Evolutionary conservation across 35 echinoderm and acorn worm species (phyloP), one percentile per base, ranked within the genome.

Genomic region (Heliocidaris erythrogramma): DNA sequence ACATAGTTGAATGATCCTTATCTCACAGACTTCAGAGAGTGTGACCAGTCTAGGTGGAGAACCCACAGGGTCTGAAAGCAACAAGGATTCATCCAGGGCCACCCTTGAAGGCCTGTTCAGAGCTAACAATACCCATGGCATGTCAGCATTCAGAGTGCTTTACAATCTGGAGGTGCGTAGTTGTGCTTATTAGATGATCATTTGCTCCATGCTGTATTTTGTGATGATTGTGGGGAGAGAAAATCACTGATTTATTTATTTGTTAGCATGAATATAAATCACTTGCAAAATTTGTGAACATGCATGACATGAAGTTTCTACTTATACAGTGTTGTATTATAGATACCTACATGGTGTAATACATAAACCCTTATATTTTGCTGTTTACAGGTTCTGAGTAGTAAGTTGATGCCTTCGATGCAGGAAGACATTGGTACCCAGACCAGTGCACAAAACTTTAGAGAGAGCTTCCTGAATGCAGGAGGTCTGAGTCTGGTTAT

Each of bases 101-200:
- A 95, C 95, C 11, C 86, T 99, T 7, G 97, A 97, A 49, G 94
- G 95, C 42, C 90, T 99, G 17, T 99, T 99, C 49, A 94, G 90
- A 21, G 88, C 93, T 30, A 95, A 94, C 85, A 96, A 86, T 53
- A 49, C 60, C 5, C 91, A 96, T 10, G 95, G 95, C 94, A 99
- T 99, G 98, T 99, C 98, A 30, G 95, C 98, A 18, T 99, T 99
- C 94, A 95, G 98, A 69, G 94, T 99, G 3, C 95, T 99, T 0
- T 99, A 99, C 49, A 99, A 99, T 60, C 94, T 99, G 29, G 98
- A 99, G 95, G 98, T 92, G 13, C 1, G 85, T 30, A 87, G 11
- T 87, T 60, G 59, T 60, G 18, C 7, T 42, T 42, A 42, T 42
- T 3, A 42, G 35, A 42, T 42, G 35, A 42, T 42, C 35, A 42